Evolutionary conservation across 1,140 invertebrate genomes (phyloP).

Genomic region (Lepidotrigona ventralis): DNA sequence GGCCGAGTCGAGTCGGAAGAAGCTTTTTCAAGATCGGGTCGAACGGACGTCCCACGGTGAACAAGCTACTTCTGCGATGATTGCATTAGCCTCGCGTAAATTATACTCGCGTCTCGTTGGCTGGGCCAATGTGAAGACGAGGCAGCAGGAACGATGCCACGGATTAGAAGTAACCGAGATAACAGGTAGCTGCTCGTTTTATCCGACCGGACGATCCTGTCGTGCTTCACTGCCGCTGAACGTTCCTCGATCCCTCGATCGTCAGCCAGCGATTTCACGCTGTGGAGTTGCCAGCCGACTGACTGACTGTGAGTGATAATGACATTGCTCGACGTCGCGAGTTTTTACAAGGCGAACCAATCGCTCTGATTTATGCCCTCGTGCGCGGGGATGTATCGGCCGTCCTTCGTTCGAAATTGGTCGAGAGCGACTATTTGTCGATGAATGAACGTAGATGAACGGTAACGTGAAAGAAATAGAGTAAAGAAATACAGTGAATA

Average conservation of each 20-base stretch:
- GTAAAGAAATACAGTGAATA: no score
- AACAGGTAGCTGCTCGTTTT: slow-evolving; percentile 43
- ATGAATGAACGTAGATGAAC: background rate
- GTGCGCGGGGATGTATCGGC: slow-evolving; percentile 2
- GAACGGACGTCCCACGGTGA: slow-evolving; percentile 33
- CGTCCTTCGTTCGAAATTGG: background rate
- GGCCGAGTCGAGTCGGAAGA: background rate
- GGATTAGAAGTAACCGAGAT: slow-evolving; percentile 38
- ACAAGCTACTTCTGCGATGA: slow-evolving; percentile 43
- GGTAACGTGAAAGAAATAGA: no score
- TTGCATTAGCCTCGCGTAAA: slow-evolving; percentile 44
- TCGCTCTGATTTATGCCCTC: background rate
- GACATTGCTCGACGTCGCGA: slow-evolving; percentile 12
- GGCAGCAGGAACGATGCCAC: no score
- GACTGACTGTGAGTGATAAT: slow-evolving; percentile 7
- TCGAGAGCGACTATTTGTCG: background rate
- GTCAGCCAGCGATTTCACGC: slow-evolving; percentile 23
- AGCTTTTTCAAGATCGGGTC: slow-evolving; percentile 13
- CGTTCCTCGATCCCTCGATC: background rate
- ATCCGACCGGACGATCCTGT: slow-evolving; percentile 25
- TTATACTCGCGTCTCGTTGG: slow-evolving; percentile 30
- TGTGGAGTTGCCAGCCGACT: background rate
- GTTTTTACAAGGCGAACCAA: background rate
- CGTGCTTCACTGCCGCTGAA: slow-evolving; percentile 16
- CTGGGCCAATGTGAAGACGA: background rate